Conservation (phyloP, 2,888 invertebrate genomes). For the Gandaritis pyraliata region DNA sequence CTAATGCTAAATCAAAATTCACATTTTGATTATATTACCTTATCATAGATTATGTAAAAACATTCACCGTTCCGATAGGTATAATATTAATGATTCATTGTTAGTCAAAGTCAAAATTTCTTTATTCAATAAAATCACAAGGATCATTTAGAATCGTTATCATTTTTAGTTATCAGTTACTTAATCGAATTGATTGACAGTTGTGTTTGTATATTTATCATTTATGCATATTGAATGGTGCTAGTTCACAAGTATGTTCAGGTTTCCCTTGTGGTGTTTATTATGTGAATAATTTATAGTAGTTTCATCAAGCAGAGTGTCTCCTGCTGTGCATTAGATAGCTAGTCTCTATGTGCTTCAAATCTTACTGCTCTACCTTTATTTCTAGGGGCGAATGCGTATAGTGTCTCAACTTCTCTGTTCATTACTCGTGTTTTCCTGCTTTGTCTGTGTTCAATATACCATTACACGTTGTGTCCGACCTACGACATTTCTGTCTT, state of each 20-base stretch:
- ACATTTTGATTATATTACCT: slow-evolving; percentile 6
- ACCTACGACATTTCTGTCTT: slow-evolving; percentile 47
- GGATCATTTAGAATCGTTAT: no score
- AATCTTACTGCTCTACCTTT: slow-evolving; percentile 39
- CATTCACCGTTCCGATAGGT: not conserved
- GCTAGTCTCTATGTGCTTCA: slow-evolving; percentile 51
- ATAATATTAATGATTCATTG: not conserved
- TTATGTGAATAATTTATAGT: slow-evolving; percentile 34
- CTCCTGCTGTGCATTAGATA: slow-evolving; percentile 59
- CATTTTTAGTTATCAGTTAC: slow-evolving; percentile 19
- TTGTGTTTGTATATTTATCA: not conserved
- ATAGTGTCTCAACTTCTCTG: slow-evolving; percentile 49
- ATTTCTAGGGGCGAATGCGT: slow-evolving; percentile 50
- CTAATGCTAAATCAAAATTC: slow-evolving; percentile 5
- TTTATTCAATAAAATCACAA: no score
- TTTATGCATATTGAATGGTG: no score
- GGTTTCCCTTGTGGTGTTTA: not conserved
- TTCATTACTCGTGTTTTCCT: slow-evolving; percentile 54
- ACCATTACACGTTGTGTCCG: slow-evolving; percentile 44
- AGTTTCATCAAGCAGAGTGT: slow-evolving; percentile 54
- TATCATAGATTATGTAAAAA: slow-evolving; percentile 7
- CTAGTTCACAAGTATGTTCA: no score
- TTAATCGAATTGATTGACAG: slow-evolving; percentile 16
- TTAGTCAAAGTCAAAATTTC: no score
- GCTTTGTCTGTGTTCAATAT: slow-evolving; percentile 48